phyloP scores from a whole-genome alignment of 1,140 invertebrate species.

The Neotoxoptera formosana region DNA sequence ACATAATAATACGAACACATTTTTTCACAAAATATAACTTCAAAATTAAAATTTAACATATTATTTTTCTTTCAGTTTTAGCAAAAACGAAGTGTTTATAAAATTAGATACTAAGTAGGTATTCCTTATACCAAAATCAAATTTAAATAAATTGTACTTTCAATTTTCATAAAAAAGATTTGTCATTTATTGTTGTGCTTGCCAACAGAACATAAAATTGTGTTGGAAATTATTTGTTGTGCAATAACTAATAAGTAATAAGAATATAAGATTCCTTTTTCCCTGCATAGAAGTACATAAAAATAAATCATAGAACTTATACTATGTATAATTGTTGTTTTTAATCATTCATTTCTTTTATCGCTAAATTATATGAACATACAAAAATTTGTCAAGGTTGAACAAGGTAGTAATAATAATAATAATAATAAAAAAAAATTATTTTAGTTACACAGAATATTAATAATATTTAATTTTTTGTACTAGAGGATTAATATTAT shows the following conservation, averaged over 20 bases:
- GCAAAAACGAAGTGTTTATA: background rate
- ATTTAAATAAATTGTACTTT: background rate
- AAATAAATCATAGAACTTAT: background rate
- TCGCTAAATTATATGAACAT: constrained; percentile 32
- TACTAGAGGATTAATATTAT: constrained; percentile 35
- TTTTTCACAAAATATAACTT: too few species aligned
- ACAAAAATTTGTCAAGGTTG: constrained; percentile 35
- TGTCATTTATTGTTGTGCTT: background rate
- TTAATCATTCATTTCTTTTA: constrained; percentile 30
- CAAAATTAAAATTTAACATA: background rate
- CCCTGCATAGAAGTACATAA: background rate
- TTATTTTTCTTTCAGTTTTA: background rate
- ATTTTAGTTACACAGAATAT: constrained; percentile 24
- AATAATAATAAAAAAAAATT: background rate
- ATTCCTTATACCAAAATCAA: background rate
- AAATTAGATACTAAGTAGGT: background rate
- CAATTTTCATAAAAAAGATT: background rate
- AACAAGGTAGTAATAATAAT: constrained; percentile 40
- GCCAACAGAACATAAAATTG: background rate
- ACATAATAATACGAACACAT: too few species aligned
- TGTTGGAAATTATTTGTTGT: background rate
- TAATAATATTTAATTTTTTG: constrained; percentile 43
- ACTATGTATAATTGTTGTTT: constrained; percentile 27
- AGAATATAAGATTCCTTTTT: background rate
- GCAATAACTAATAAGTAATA: background rate